Evolutionary conservation across 2,888 invertebrate species (phyloP).

Genomic region (Formica aserva): DNA sequence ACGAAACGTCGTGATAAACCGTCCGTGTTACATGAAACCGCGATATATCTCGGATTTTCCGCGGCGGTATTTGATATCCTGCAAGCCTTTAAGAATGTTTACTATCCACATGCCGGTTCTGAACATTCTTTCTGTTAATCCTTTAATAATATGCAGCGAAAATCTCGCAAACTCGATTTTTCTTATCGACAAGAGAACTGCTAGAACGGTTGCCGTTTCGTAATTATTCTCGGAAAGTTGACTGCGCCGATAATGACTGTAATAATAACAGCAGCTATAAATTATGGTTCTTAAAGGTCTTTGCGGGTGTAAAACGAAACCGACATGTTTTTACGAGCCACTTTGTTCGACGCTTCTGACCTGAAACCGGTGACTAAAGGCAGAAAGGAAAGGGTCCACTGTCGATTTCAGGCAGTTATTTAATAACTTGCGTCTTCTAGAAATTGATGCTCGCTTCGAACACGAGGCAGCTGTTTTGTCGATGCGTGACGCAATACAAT

Average conservation of each 20-base stretch:
- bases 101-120: not conserved
- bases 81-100: not conserved
- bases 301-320: slow-evolving; percentile 27
- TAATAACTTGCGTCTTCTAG: slow-evolving; percentile 22
- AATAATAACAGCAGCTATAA: slow-evolving; percentile 26
- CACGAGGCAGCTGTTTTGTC: not conserved
- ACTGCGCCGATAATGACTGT: slow-evolving; percentile 26
- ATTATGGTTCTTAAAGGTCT: slow-evolving; percentile 30
- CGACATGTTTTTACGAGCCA: slow-evolving; percentile 31
- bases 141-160: not conserved
- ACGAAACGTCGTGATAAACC: slow-evolving; percentile 22
- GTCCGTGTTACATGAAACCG: slow-evolving; percentile 13
- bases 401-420: slow-evolving; percentile 41
- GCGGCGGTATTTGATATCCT: not conserved
- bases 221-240: slow-evolving; percentile 27
- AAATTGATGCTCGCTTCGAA: slow-evolving; percentile 23
- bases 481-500: slow-evolving; percentile 13
- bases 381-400: slow-evolving; percentile 1
- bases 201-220: slow-evolving; percentile 11
- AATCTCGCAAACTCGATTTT: not conserved
- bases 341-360: slow-evolving; percentile 40
- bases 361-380: slow-evolving; percentile 7
- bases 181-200: not conserved
- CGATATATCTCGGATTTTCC: not conserved
- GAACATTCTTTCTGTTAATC: not conserved